These are phyloP conservation scores for Protosalanx chinensis DNA, from an alignment of 2,797 vertebrate genomes.

Conservation along the genomic window DNA sequence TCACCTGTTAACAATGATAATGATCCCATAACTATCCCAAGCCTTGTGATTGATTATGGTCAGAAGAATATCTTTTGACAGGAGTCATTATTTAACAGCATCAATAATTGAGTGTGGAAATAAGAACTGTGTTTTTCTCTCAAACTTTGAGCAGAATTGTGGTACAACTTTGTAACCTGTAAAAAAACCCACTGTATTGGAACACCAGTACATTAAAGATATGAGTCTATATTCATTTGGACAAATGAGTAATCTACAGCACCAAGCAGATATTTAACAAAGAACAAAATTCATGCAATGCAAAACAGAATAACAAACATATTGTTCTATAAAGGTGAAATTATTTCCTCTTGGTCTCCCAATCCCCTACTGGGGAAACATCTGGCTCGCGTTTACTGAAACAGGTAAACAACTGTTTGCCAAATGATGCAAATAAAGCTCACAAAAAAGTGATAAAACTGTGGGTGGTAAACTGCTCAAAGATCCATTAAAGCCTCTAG, in stretches of 20 bases:
- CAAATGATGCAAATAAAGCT: slow-evolving; percentile 57
- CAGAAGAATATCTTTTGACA: background rate
- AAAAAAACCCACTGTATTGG: background rate
- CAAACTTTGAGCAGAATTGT: background rate
- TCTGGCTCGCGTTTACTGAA: slow-evolving; percentile 48
- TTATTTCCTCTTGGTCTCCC: slow-evolving; percentile 47
- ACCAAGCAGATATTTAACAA: background rate
- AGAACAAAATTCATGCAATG: background rate
- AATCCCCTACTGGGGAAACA: slow-evolving; percentile 55
- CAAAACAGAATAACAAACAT: slow-evolving; percentile 34
- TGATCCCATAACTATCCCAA: background rate
- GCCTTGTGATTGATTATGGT: background rate
- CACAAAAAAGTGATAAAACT: slow-evolving; percentile 33
- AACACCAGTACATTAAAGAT: background rate
- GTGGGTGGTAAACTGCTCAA: slow-evolving; percentile 32
- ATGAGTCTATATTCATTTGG: background rate
- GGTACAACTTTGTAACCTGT: background rate
- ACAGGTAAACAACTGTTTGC: slow-evolving; percentile 56
- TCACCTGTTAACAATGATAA: slow-evolving; percentile 1
- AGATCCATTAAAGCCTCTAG: slow-evolving; percentile 47
- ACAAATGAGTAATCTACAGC: background rate
- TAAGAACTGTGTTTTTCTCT: background rate
- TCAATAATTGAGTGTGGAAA: background rate
- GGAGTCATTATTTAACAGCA: background rate
- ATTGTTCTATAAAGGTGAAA: slow-evolving; percentile 57